phyloP scores from a whole-genome alignment of 2,888 invertebrate genomes.

The Ophioninae sp. region DNA sequence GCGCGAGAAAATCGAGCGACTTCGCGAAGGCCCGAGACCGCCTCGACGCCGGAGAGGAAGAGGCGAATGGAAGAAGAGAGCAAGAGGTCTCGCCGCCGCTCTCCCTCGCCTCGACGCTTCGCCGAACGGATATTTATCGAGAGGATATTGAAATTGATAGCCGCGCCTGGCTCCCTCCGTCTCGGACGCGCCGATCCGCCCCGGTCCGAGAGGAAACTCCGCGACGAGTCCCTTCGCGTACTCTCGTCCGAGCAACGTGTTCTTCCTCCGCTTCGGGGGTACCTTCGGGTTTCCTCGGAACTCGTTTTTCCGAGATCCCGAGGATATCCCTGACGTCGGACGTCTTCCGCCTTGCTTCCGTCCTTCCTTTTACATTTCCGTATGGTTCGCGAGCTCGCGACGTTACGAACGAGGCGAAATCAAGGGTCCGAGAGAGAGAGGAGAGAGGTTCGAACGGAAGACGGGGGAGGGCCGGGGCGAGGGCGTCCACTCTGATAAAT shows the following conservation, averaged over 20 bases:
- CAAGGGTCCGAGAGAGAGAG: too few relatives aligned
- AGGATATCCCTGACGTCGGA: too few relatives aligned
- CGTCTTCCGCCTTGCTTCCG: too few relatives aligned
- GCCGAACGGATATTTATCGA: conserved; percentile 77
- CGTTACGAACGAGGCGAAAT: too few relatives aligned
- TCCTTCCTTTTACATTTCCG: too few relatives aligned
- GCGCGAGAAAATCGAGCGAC: conserved; percentile 58
- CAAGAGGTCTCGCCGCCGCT: neutral
- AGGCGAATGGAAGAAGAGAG: neutral
- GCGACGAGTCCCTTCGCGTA: neutral
- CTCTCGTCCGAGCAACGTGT: neutral
- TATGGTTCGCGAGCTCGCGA: too few relatives aligned
- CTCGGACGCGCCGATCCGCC: conserved; percentile 75
- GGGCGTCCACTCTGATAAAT: conserved; percentile 35
- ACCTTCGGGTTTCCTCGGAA: too few relatives aligned
- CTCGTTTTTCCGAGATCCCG: too few relatives aligned
- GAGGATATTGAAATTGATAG: conserved; percentile 77
- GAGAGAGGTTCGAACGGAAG: too few relatives aligned
- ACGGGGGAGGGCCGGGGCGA: neutral
- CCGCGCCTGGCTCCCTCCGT: conserved; percentile 62
- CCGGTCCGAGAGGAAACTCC: conserved; percentile 50
- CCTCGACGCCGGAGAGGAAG: conserved; percentile 2
- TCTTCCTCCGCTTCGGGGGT: too few relatives aligned
- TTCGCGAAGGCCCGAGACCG: conserved; percentile 24
- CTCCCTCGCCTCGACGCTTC: conserved; percentile 48